These are phyloP conservation scores for Brachionichthys hirsutus DNA, from an alignment of 2,113 vertebrate species.

Conservation along the genomic window DNA sequence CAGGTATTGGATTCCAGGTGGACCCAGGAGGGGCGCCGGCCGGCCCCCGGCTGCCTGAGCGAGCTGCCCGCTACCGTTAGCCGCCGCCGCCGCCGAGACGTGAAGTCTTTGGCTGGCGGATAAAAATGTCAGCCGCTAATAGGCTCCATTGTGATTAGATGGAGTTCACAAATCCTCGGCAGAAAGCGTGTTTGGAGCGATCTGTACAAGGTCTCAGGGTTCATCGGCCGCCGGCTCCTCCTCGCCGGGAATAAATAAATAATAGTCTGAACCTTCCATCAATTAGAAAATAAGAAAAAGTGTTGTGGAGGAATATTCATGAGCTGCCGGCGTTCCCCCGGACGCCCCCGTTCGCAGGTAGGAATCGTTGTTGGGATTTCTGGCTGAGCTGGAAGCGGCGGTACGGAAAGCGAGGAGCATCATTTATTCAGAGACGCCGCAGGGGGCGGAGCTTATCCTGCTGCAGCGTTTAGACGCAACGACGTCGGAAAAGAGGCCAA, in stretches of 20 bases:
- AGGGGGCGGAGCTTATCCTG: conserved; percentile 30
- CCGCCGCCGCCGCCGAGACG: conserved; percentile 55
- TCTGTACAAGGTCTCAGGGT: conserved; percentile 79
- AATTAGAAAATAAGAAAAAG: conserved; percentile 71
- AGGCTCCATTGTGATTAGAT: conserved; percentile 82
- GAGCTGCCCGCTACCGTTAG: conserved; percentile 69
- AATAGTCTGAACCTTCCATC: conserved; percentile 69
- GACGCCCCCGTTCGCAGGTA: conserved; percentile 57
- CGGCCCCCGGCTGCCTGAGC: conserved; percentile 36
- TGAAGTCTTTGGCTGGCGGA: conserved; percentile 75
- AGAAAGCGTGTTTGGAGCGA: conserved; percentile 75
- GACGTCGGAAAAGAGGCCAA: background rate
- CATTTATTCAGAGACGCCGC: conserved; percentile 63
- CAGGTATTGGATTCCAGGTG: conserved; percentile 82
- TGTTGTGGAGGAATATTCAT: conserved; percentile 68
- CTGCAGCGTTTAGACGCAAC: conserved; percentile 12
- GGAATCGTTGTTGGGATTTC: conserved; percentile 32
- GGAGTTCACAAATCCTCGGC: conserved; percentile 73
- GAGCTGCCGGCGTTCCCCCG: conserved; percentile 52
- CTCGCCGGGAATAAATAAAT: conserved; percentile 73
- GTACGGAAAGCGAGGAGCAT: conserved; percentile 25
- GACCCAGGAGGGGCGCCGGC: conserved; percentile 69
- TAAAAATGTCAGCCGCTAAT: conserved; percentile 83
- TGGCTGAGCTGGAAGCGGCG: conserved; percentile 30
- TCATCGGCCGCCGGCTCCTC: conserved; percentile 41